phyloP scores from a whole-genome alignment of 2,888 invertebrate genomes.

The Melipona bicolor region DNA sequence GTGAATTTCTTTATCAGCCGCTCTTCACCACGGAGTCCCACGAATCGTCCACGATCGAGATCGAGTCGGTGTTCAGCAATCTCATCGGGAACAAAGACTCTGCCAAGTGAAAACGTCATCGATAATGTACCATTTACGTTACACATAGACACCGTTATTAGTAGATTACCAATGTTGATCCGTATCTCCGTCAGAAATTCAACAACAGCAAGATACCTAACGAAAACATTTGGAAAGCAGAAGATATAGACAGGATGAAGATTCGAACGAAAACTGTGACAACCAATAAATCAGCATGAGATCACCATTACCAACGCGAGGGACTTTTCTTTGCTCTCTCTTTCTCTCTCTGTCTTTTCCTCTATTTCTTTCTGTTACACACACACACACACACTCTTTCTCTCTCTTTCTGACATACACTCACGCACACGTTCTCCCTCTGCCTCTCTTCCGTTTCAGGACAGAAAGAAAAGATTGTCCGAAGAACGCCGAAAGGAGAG shows the following conservation, averaged over 20 bases:
- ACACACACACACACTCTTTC: no score
- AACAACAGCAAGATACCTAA: not conserved
- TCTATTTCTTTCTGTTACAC: no score
- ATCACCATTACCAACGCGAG: conserved; percentile 5
- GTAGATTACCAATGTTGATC: conserved; percentile 32
- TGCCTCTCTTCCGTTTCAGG: conserved; percentile 40
- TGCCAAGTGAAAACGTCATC: conserved; percentile 49
- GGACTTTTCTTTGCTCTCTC: conserved; percentile 46
- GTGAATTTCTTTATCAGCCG: conserved; percentile 74
- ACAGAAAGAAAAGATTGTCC: conserved; percentile 4
- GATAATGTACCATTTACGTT: conserved; percentile 39
- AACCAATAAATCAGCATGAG: conserved; percentile 9
- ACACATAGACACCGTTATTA: conserved; percentile 31
- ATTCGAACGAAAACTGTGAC: not conserved
- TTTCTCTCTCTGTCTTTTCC: conserved; percentile 44
- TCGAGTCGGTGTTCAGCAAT: conserved; percentile 83
- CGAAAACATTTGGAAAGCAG: no score
- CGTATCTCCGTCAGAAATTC: conserved; percentile 10
- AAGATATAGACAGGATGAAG: not conserved
- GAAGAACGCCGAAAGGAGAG: conserved; percentile 44
- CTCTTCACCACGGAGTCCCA: conserved; percentile 78
- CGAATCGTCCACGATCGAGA: conserved; percentile 82
- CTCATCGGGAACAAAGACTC: conserved; percentile 72
- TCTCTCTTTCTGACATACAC: no score
- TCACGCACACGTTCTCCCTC: no score